Percentiles rank a stretch among this genome's conserved stretches.
These are phyloP conservation scores for Nerophis lumbriciformis DNA, from an alignment of 2,113 vertebrate species.

Conservation along the genomic window DNA sequence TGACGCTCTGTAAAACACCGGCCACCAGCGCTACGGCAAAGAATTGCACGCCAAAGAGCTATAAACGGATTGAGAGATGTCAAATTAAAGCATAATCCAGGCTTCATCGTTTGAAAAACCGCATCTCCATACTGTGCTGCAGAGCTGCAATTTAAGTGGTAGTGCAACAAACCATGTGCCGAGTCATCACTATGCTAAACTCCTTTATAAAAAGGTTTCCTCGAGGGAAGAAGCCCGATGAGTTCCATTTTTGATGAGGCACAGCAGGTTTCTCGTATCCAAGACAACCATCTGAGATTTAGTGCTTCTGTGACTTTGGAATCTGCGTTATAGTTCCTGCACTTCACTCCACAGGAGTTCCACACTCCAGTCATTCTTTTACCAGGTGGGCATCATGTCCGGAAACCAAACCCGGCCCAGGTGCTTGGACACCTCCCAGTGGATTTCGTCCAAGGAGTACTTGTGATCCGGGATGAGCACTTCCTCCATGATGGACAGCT, in stretches of 20 bases:
- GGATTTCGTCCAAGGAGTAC: constrained; percentile 92
- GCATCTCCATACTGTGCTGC: constrained; percentile 11
- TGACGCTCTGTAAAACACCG: too few relatives aligned
- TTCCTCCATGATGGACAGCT: constrained; percentile 98
- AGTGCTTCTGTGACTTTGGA: constrained; percentile 9
- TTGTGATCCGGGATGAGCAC: constrained; percentile 94
- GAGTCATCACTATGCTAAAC: constrained; percentile 2
- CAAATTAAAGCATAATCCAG: too few relatives aligned
- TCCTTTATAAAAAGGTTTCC: constrained; percentile 29
- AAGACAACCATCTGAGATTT: constrained; percentile 8
- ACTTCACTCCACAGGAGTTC: constrained; percentile 12
- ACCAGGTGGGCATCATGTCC: constrained; percentile 99
- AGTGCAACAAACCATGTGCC: constrained; percentile 24
- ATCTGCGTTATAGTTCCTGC: background rate
- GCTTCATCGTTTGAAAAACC: constrained; percentile 9
- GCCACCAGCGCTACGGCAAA: too few relatives aligned
- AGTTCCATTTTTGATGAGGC: background rate
- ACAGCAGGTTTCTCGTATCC: constrained; percentile 5
- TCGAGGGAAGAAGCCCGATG: constrained; percentile 1
- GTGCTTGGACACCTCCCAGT: constrained; percentile 97
- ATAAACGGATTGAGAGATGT: too few relatives aligned
- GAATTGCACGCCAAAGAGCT: too few relatives aligned
- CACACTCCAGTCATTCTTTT: constrained; percentile 21
- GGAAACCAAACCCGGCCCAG: constrained; percentile 97
- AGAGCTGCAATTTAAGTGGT: constrained; percentile 22